Evolutionary conservation across 2,113 vertebrate genomes (phyloP), one percentile per base, ranked within the genome.

Genomic region (Bos javanicus): DNA sequence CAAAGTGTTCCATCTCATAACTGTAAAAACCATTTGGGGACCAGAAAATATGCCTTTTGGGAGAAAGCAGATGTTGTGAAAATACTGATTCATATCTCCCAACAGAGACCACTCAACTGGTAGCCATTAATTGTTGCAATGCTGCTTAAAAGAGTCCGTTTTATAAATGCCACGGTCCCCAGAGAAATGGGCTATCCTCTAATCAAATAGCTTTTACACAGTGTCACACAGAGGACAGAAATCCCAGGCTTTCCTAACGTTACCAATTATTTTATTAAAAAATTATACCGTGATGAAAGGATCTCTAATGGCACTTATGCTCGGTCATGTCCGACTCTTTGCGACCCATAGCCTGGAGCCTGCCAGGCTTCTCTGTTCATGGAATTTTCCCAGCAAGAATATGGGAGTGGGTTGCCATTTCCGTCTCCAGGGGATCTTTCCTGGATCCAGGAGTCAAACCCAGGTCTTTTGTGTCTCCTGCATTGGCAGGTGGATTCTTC

Each of bases 11-110:
- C 36, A 90, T 71, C 23, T 76, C 7, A 94, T 4, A 98, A 91
- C 62, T 74, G 54, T 89, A 86, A 59, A 88, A 97, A 76, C 67
- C 54, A 74, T 96, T 97, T 97, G 82, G 11, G 84, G 46, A 57
- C 39, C 6, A 15, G 46, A n/a, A 97, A 96, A 59, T 90, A 7
- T 97, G 46, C 94, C 87, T 67, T 97, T 7, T 91, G 59, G 95
- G 21, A 62, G 50, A 60, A 96, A 64, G 64, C 62, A 86, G 52
- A 59, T 62, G 3, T 95, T 96, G 92, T 97, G 85, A 87, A 59
- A 60, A 81, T 57, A 54, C 8, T 19, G 14, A 67, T 86, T 76
- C 71, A 50, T 16, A 46, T 26, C 62, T 96, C 26, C 33, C n/a
- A 90, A 71, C n/a, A 94, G 95, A 74, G 46, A 88, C 50, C 17